phyloP scores from a whole-genome alignment of 1,140 invertebrate species.

The Whitmania pigra region DNA sequence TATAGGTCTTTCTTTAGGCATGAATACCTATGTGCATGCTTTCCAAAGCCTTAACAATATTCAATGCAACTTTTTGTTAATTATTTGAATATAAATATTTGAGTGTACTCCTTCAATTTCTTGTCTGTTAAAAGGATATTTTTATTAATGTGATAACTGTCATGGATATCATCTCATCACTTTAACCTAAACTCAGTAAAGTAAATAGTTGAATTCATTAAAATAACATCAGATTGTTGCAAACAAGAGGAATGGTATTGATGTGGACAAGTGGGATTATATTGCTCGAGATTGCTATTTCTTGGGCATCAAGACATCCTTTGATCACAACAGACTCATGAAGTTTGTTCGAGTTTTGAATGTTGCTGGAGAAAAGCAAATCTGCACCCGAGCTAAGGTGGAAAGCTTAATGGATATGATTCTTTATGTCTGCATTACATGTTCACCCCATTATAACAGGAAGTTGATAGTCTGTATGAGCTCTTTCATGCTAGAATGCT shows the following conservation, averaged over 20 bases:
- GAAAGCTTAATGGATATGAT: not conserved
- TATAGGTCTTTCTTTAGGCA: too few relatives aligned
- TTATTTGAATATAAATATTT: too few relatives aligned
- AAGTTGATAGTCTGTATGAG: constrained; percentile 39
- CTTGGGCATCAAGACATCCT: constrained; percentile 43
- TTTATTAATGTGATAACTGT: too few relatives aligned
- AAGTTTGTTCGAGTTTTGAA: constrained; percentile 38
- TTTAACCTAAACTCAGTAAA: not conserved
- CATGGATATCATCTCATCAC: not conserved
- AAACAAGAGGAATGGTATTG: constrained; percentile 52
- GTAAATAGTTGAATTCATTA: not conserved
- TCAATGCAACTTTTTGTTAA: too few relatives aligned
- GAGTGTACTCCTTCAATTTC: too few relatives aligned
- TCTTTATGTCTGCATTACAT: too few relatives aligned
- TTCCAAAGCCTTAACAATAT: not conserved
- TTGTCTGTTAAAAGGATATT: too few relatives aligned
- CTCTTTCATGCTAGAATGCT: constrained; percentile 43
- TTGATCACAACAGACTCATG: constrained; percentile 44
- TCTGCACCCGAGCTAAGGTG: constrained; percentile 44
- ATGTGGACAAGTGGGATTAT: constrained; percentile 64
- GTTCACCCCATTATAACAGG: constrained; percentile 26
- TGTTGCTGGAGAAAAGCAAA: constrained; percentile 35
- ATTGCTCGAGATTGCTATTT: constrained; percentile 50
- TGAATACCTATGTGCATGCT: not conserved
- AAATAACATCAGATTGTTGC: constrained; percentile 47